Evolutionary conservation across 2,113 vertebrate genomes (phyloP).

Genomic region (Phalacrocorax brasilianus): DNA sequence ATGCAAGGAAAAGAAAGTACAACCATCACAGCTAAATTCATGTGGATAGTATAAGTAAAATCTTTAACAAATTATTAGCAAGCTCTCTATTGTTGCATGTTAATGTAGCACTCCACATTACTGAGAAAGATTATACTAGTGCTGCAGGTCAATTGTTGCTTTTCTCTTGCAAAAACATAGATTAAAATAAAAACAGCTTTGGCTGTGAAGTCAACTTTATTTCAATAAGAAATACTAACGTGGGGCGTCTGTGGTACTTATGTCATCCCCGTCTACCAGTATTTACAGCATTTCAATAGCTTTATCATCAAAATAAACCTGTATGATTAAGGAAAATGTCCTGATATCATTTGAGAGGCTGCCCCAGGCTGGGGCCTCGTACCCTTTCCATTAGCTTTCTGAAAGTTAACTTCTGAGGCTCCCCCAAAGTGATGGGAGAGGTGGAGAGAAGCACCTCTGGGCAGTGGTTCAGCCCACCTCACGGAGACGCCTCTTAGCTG

Average conservation of each 20-base stretch:
- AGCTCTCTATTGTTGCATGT: background rate
- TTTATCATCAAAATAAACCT: background rate
- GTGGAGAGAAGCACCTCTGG: background rate
- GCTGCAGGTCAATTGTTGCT: background rate
- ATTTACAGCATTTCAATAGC: background rate
- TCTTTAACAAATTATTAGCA: background rate
- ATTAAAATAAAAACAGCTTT: background rate
- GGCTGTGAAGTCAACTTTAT: background rate
- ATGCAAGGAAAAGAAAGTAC: background rate
- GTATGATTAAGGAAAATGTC: background rate
- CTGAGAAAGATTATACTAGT: background rate
- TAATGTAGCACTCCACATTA: background rate
- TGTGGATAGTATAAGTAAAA: background rate
- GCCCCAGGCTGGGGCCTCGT: too few species aligned
- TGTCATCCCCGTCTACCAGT: background rate
- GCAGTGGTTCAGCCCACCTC: background rate
- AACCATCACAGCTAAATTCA: background rate
- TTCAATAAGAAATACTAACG: background rate
- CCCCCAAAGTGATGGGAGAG: background rate
- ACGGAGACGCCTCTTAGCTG: rapidly evolving
- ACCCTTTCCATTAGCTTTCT: background rate
- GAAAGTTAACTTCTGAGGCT: background rate
- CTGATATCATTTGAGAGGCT: background rate
- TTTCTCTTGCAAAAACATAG: background rate
- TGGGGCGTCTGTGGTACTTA: background rate